phyloP scores from a whole-genome alignment of 2,797 vertebrate species.

The Squalus acanthias region DNA sequence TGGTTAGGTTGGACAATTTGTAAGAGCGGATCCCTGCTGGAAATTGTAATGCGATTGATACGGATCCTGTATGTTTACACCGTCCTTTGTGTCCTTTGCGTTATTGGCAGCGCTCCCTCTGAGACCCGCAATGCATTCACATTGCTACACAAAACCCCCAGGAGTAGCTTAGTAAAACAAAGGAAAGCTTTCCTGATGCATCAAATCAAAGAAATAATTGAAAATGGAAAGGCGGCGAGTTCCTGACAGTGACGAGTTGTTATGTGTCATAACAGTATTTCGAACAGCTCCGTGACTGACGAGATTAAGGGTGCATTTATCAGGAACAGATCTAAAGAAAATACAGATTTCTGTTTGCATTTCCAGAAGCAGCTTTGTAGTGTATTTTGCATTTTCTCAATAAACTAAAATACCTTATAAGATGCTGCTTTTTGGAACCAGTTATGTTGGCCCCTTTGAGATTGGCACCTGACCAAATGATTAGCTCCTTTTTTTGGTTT shows the following conservation, averaged over 20 bases:
- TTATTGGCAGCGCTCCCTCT: not conserved
- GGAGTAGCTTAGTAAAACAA: slow-evolving; percentile 21
- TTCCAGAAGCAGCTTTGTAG: not conserved
- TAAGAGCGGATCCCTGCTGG: not conserved
- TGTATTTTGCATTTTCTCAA: not conserved
- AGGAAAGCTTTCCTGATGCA: not conserved
- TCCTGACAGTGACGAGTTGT: slow-evolving; percentile 15
- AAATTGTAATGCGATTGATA: slow-evolving; percentile 4
- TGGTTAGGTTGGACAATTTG: not conserved
- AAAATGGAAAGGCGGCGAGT: slow-evolving; percentile 4
- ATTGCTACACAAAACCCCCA: not conserved
- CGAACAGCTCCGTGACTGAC: not conserved
- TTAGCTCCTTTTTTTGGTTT: not conserved
- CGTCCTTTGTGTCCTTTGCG: not conserved
- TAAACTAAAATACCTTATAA: not conserved
- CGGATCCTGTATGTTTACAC: not conserved
- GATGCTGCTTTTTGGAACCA: not conserved
- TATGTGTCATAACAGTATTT: slow-evolving; percentile 15
- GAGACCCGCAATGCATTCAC: not conserved
- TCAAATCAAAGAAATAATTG: slow-evolving; percentile 29
- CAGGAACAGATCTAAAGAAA: not conserved
- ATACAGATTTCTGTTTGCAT: not conserved
- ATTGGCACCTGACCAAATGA: not conserved
- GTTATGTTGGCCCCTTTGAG: not conserved
- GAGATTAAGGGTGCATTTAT: not conserved